A percentile compares a stretch with the other conserved stretches of the same genome.
Conservation (phyloP, 2,888 invertebrate genomes). For the Meta bourneti region DNA sequence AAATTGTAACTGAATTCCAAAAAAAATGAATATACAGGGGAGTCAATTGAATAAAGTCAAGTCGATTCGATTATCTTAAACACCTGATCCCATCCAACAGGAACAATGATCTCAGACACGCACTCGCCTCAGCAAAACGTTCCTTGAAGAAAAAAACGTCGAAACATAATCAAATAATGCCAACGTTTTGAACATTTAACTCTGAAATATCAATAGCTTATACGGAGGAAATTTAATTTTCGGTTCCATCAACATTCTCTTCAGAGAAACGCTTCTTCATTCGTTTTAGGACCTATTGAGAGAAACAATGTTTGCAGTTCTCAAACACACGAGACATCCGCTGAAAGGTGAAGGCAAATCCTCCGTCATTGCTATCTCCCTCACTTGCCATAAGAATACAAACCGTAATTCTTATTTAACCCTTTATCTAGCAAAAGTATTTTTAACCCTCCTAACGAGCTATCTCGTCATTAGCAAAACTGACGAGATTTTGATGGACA, state of each 20-base stretch:
- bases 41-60: too few species aligned
- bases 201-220: not conserved
- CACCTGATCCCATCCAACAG: not conserved
- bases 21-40: too few species aligned
- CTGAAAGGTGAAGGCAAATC: not conserved
- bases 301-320: not conserved
- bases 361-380: not conserved
- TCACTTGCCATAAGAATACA: too few species aligned
- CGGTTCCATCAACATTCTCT: not conserved
- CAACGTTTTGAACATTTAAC: not conserved
- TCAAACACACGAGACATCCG: not conserved
- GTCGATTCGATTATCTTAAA: not conserved
- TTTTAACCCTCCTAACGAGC: too few species aligned
- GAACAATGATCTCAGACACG: not conserved
- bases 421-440: too few species aligned
- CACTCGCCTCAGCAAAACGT: not conserved
- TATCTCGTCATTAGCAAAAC: too few species aligned
- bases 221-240: not conserved
- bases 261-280: not conserved
- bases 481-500: too few species aligned
- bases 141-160: not conserved
- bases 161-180: not conserved
- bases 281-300: not conserved
- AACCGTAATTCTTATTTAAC: too few species aligned
- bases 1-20: too few species aligned